A percentile compares a stretch with the other conserved stretches of the same genome.
Evolutionary conservation across 2,797 vertebrate genomes (phyloP).

Genomic region (Sebastes aleutianus): DNA sequence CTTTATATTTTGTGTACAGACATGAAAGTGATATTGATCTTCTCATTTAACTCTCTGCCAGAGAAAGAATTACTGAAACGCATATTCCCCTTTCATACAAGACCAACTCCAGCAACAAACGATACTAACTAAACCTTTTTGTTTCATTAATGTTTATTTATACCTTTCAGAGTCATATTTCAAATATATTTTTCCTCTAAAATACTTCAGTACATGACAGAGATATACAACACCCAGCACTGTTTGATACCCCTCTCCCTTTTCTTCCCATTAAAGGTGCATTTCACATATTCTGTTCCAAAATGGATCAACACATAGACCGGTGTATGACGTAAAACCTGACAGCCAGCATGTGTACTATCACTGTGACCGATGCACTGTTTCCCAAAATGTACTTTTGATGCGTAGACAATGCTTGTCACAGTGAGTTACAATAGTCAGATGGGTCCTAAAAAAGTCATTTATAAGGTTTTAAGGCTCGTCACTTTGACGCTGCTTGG

Average conservation of each 20-base stretch:
- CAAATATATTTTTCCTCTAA: conserved; percentile 84
- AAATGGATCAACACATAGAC: conserved; percentile 27
- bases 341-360: conserved; percentile 10
- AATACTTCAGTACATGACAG: conserved; percentile 82
- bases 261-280: conserved; percentile 53
- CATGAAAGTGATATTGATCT: neutral
- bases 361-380: conserved; percentile 20
- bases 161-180: conserved; percentile 80
- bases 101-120: neutral
- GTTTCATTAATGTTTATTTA: conserved; percentile 80
- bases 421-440: conserved; percentile 41
- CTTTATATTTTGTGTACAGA: neutral
- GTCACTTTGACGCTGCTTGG: conserved; percentile 22
- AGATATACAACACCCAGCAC: conserved; percentile 78
- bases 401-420: conserved; percentile 31
- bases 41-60: neutral
- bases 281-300: conserved; percentile 39
- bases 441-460: conserved; percentile 24
- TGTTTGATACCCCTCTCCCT: conserved; percentile 51
- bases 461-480: conserved; percentile 40
- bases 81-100: neutral
- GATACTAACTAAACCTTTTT: conserved; percentile 16
- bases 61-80: neutral
- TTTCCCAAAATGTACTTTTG: conserved; percentile 24
- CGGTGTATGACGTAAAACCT: conserved; percentile 20